phyloP scores from a whole-genome alignment of 1,140 invertebrate species.

The Ceratitis capitata region DNA sequence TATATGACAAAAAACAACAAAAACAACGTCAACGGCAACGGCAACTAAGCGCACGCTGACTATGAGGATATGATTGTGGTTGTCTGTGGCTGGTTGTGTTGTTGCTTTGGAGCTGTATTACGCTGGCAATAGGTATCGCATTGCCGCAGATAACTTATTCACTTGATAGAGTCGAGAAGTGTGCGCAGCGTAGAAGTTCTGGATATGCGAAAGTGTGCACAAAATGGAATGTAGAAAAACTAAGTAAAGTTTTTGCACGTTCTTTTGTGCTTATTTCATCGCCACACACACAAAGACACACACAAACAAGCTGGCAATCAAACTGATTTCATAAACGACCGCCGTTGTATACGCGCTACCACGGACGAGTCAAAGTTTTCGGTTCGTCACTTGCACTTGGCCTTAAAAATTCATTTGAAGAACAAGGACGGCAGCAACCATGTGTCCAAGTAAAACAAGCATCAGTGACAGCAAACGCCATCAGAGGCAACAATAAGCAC shows the following conservation, averaged over 20 bases:
- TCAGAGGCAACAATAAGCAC: not conserved
- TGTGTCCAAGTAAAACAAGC: not conserved
- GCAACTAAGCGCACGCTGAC: not conserved
- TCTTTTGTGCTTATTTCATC: conserved; percentile 7
- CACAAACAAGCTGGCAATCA: not conserved
- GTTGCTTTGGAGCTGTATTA: not conserved
- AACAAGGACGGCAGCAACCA: conserved; percentile 61
- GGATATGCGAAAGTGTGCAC: not conserved
- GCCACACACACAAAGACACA: not conserved
- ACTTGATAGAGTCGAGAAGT: not conserved
- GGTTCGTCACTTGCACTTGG: conserved; percentile 52
- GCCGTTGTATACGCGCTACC: not conserved
- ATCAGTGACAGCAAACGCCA: no score
- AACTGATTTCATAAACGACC: not conserved
- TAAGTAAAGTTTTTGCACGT: not conserved
- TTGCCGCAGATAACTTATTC: no score
- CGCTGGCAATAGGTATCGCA: not conserved
- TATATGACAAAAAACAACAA: not conserved
- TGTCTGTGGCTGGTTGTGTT: not conserved
- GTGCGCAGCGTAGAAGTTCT: not conserved
- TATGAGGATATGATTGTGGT: conserved; percentile 1
- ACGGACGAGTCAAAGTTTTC: not conserved
- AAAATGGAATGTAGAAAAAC: not conserved
- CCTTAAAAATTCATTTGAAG: conserved; percentile 64
- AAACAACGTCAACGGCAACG: not conserved